Conservation (phyloP, 92 coral and sea anemone species). For the Galaxea fascicularis region DNA sequence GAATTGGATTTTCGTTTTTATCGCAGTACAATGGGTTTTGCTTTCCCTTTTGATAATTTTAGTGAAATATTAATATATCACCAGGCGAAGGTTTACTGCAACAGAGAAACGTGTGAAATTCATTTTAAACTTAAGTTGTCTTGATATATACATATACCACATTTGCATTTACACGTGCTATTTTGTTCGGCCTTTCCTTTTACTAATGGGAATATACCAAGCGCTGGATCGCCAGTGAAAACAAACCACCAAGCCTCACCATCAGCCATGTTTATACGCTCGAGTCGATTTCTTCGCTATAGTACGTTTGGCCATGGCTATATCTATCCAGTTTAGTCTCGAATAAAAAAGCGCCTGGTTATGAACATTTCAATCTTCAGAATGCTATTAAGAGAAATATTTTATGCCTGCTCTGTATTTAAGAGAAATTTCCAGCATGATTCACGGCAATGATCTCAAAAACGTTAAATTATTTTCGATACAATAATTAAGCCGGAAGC, state of each 20-base stretch:
- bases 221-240: neutral
- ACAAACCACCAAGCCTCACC: neutral
- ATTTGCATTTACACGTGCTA: too few species aligned
- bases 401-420: too few species aligned
- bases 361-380: neutral
- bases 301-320: neutral
- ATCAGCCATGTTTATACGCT: neutral
- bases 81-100: too few species aligned
- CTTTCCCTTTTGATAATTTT: too few species aligned
- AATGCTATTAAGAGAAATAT: neutral
- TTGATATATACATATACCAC: too few species aligned
- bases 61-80: too few species aligned
- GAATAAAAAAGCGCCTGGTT: too few species aligned
- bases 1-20: too few species aligned
- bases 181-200: too few species aligned
- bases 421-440: neutral
- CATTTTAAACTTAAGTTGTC: neutral
- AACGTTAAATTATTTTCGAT: slow-evolving; percentile 8
- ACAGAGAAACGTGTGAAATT: neutral
- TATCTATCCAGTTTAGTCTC: too few species aligned
- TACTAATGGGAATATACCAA: neutral
- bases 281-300: neutral
- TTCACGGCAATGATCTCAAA: neutral
- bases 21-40: too few species aligned
- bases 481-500: slow-evolving; percentile 28